Base-by-base conservation (phyloP, 2,797 vertebrate genomes). In the Chromis chromis region DNA sequence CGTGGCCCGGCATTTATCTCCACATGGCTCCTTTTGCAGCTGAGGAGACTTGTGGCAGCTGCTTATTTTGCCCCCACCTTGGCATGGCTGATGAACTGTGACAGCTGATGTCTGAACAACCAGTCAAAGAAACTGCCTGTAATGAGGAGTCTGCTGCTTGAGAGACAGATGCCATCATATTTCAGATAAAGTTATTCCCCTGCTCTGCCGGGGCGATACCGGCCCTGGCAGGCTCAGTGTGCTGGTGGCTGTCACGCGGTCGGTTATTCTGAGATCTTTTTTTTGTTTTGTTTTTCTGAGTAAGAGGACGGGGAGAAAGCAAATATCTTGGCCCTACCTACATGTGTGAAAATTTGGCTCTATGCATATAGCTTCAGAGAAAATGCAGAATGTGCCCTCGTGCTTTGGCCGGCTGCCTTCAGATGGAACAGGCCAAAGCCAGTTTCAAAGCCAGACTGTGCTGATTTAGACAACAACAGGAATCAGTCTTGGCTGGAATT, bases 121-220 rank as follows among this genome's bases (percentile, higher is more conserved):
- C 91, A 91, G 92, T 94, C 89, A 93, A 81, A 93, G 89, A 91
- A 91, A 92, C 64, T 89, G 82, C 79, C 88, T 88, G 79, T 94
- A 94, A 94, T 93, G 91, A 94, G 91, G 80, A 92, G 85, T 80
- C 86, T 90, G 86, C 85, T 79, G 90, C 83, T 89, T 89, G 92
- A 95, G 89, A 91, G 93, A 94, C 91, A 93, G 89, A 91, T 92
- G 92, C 81, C 93, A 93, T 92, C 88, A 86, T 82, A 89, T 92
- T 87, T 90, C 86, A 90, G 89, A 94, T 92, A 84, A 91, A 93
- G 87, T 91, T 92, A 87, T 93, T 90, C 85, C 76, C 70, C 77
- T 44, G 64, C 65, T 60, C 81, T 74, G 72, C 40, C 10, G 42
- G 25, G 69, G 58, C 73, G 42, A 13, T 19, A 82, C 70, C 55